Evolutionary conservation across 2,113 vertebrate genomes (phyloP), one percentile per base, ranked within the genome.

Genomic region (Psittacula cyanocephala): DNA sequence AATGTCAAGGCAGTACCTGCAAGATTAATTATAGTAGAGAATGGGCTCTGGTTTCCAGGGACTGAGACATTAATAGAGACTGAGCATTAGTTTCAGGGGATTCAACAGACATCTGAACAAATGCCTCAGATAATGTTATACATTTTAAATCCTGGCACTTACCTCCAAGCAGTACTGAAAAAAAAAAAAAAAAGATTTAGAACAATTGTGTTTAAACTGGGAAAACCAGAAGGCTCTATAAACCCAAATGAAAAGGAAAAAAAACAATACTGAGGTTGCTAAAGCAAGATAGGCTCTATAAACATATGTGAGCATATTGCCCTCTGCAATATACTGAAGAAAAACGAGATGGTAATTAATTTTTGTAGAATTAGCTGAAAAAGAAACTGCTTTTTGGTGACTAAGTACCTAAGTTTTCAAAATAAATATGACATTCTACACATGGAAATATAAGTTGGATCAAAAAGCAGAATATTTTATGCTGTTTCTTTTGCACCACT

Each of bases 21-120:
- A 98, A 98, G 98, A 98, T 98, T 98, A 98, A 98, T 98, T 98
- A 98, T 97, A 97, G 97, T 75, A 97, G 94, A 98, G 97, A 98
- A 97, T 89, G 95, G 97, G 96, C 95, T 98, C 89, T 96, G 92
- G 97, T 98, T 98, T 98, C 98, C 91, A 70, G 95, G 97, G 98
- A 98, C 97, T 81, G 72, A 97, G 94, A 95, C 97, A 96, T 98
- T 98, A 98, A 98, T 98, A 98, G 95, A 98, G 98, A 98, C 97
- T 97, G 97, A 98, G 96, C 97, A 97, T 98, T 98, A 96, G 96
- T 98, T 98, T 98, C 98, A 97, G 89, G 95, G 97, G 95, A 98
- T 97, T 98, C 98, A 98, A 96, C 93, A 98, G 97, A 97, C 97
- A 98, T 96, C 91, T 94, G 97, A 97, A 97, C 96, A 97, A 98